Evolutionary conservation across 2,888 invertebrate species (phyloP), one percentile per base, ranked within the genome.

Genomic region (Eumacrocentrus americanus): DNA sequence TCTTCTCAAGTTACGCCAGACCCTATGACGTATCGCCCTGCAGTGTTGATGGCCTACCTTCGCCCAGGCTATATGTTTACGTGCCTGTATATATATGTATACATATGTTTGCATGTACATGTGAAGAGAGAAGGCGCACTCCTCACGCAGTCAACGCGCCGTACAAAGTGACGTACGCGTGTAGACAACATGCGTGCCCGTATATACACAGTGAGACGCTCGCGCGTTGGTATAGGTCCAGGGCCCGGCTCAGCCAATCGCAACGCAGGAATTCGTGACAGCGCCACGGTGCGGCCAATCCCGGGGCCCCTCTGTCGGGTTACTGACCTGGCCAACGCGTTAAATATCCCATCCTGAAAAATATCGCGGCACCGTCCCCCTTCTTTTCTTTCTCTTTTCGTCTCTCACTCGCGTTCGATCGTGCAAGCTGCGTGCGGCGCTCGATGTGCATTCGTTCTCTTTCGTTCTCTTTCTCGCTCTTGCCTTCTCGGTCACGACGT

Each of bases 341-440:
- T 79, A 80, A 80, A 80, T 79, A 79, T 79, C 78, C 78, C 75
- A 77, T 78, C 78, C 78, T 77, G 79, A 79, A 80, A 80, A 80
- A 78, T 79, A 78, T 74, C 72, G 69, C 69, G 66, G 68, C 66
- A 37, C 52, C 25, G 25, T 56, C 23, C 16, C 42, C 44, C 18
- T 35, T 59, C 67, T 67, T 66, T 66, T 66, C n/a, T 67, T 67
- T 64, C 63, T 64, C 64, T 67, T 53, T 56, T 58, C 53, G 23
- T 42, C 52, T 34, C 52, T 58, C 58, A 51, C 56, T 54, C 53
- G 58, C 60, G 37, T 61, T 47, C 61, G 23, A 34, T 60, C 60
- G 46, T 55, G 51, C 40, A 34, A 25, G 11, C 40, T 29, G 55
- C 16, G 37, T 53, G 34, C 29, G 44, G 38, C 48, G 14, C 52